Evolutionary conservation across 2,888 invertebrate genomes (phyloP).

Genomic region (Cataglyphis rosenhaueri): DNA sequence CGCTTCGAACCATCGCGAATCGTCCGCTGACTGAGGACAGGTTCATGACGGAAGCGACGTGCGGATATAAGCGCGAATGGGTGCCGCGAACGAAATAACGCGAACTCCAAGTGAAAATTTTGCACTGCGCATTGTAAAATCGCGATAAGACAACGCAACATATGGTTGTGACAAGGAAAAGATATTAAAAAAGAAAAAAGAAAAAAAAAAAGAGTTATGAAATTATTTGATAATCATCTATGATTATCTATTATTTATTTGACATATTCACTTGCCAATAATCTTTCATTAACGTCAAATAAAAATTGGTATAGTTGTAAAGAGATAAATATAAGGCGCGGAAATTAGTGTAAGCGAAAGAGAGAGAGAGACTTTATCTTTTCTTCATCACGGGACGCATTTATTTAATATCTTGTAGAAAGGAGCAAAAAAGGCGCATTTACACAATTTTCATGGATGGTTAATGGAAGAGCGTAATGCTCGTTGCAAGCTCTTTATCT

Average conservation of each 20-base stretch:
- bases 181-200: background rate
- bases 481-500: constrained; percentile 39
- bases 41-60: constrained; percentile 36
- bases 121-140: background rate
- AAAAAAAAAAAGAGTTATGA: background rate
- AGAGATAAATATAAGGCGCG: background rate
- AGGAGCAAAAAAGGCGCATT: background rate
- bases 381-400: background rate
- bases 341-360: background rate
- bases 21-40: constrained; percentile 29
- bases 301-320: background rate
- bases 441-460: background rate
- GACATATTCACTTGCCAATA: background rate
- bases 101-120: constrained; percentile 27
- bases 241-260: background rate
- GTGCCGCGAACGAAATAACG: constrained; percentile 34
- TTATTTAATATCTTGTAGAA: constrained; percentile 21
- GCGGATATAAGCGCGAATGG: constrained; percentile 42
- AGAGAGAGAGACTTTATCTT: background rate
- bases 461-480: constrained; percentile 27
- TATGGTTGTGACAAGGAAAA: background rate
- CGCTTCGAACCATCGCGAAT: constrained; percentile 44
- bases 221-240: background rate
- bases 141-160: background rate
- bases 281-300: background rate